These are phyloP conservation scores for Ia io DNA, from an alignment of 2,113 vertebrate species.

Conservation along the genomic window DNA sequence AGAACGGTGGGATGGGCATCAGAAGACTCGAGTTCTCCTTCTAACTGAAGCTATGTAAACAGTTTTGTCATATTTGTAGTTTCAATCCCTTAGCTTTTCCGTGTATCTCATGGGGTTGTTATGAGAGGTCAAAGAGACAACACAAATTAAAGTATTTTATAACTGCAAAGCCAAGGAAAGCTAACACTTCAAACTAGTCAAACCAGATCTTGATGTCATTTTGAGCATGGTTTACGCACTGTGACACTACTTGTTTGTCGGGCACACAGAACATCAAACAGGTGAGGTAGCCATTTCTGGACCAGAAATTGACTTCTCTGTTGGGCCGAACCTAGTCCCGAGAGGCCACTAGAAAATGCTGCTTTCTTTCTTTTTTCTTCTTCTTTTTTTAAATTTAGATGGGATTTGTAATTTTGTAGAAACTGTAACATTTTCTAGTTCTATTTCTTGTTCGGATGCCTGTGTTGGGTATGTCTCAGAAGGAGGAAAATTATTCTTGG, in stretches of 20 bases:
- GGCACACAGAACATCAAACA: background rate
- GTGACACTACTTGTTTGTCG: background rate
- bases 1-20: background rate
- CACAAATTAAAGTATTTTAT: background rate
- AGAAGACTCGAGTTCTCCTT: background rate
- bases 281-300: background rate
- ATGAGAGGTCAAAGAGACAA: background rate
- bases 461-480: background rate
- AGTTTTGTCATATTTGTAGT: background rate
- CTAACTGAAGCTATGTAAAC: background rate
- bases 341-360: background rate
- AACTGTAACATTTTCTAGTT: background rate
- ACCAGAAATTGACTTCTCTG: background rate
- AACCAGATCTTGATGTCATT: background rate
- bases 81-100: background rate
- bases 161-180: background rate
- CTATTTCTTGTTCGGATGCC: background rate
- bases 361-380: background rate
- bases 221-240: background rate
- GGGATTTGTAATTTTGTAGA: background rate
- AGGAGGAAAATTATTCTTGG: constrained; percentile 24
- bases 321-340: background rate
- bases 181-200: background rate
- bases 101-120: background rate
- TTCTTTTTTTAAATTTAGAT: background rate